Conservation (phyloP, 2,797 vertebrate species). For the Apogon talboti region DNA sequence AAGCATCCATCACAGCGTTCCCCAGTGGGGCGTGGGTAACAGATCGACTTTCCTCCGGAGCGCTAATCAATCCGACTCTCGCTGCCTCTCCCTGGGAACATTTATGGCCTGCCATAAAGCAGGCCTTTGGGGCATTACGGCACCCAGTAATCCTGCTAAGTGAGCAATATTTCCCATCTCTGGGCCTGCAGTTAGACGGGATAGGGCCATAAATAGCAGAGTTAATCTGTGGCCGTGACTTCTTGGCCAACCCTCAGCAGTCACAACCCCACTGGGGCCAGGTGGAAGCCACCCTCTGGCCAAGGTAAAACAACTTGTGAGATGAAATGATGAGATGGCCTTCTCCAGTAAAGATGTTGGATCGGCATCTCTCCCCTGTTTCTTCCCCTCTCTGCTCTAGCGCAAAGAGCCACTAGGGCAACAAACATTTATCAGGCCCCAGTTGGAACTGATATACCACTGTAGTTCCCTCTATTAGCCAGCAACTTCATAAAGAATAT, state of each 20-base stretch:
- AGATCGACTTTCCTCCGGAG: slow-evolving; percentile 84
- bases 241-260: slow-evolving; percentile 71
- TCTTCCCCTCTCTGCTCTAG: slow-evolving; percentile 14
- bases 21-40: slow-evolving; percentile 81
- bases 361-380: slow-evolving; percentile 36
- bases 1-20: slow-evolving; percentile 81
- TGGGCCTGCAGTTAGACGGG: slow-evolving; percentile 82
- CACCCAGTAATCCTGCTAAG: slow-evolving; percentile 89
- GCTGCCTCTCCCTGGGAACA: slow-evolving; percentile 85
- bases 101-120: slow-evolving; percentile 90
- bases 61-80: slow-evolving; percentile 84
- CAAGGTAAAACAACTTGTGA: slow-evolving; percentile 75
- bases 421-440: slow-evolving; percentile 49
- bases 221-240: slow-evolving; percentile 86
- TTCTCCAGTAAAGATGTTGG: slow-evolving; percentile 42
- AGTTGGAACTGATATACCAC: slow-evolving; percentile 33
- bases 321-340: slow-evolving; percentile 64
- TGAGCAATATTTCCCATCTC: slow-evolving; percentile 89
- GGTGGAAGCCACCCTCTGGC: slow-evolving; percentile 64
- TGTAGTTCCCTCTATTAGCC: slow-evolving; percentile 35
- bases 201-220: slow-evolving; percentile 83
- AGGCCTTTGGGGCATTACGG: slow-evolving; percentile 87
- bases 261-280: slow-evolving; percentile 65
- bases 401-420: slow-evolving; percentile 46
- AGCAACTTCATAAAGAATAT: slow-evolving; percentile 52